A percentile compares a stretch with the other conserved stretches of the same genome.
Conservation (phyloP, 2,113 vertebrate genomes). For the Petrocephalus microphthalmus region DNA sequence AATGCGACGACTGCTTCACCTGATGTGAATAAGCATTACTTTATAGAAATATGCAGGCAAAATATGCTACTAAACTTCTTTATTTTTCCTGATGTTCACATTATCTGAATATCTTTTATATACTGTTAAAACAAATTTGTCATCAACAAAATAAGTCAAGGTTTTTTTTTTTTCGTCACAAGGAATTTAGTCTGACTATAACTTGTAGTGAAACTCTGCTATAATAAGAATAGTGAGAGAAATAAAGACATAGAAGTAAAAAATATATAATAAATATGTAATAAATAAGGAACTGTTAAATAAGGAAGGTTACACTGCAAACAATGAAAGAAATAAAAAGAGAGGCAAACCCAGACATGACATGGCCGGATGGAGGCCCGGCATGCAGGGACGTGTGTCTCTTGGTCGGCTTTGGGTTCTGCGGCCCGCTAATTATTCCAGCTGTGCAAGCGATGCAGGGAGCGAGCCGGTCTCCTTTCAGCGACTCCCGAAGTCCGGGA, state of each 20-base stretch:
- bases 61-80: not conserved
- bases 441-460: not conserved
- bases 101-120: not conserved
- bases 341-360: not conserved
- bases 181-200: not conserved
- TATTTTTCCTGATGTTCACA: not conserved
- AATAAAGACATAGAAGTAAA: not conserved
- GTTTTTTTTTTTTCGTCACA: not conserved
- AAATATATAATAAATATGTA: not conserved
- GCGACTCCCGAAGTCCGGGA: not conserved
- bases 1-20: not conserved
- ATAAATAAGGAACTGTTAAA: not conserved
- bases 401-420: not conserved
- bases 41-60: not conserved
- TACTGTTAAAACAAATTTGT: not conserved
- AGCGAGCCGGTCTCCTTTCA: not conserved
- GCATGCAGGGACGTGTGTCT: not conserved
- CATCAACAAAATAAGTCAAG: not conserved
- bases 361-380: not conserved
- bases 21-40: not conserved
- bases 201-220: not conserved
- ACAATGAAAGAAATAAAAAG: not conserved
- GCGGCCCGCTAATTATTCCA: not conserved
- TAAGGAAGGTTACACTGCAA: not conserved
- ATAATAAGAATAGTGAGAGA: not conserved